Evolutionary conservation across 2,797 vertebrate genomes (phyloP).

Genomic region (Morus bassanus): DNA sequence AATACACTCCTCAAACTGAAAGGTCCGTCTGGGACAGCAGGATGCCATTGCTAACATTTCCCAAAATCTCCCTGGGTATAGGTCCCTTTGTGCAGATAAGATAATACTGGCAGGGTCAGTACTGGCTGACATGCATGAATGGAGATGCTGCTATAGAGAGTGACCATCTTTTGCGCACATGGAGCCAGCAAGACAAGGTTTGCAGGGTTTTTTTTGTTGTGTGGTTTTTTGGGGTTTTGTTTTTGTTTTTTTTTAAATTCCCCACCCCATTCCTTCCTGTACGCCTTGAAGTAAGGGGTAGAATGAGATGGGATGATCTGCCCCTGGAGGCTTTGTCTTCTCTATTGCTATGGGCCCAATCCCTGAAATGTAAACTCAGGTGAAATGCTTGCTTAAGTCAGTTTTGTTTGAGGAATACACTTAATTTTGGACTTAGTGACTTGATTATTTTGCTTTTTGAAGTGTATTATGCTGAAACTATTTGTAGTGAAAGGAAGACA

Average conservation of each 20-base stretch:
- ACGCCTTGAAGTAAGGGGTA: background rate
- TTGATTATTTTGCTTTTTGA: slow-evolving; percentile 51
- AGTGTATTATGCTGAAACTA: slow-evolving; percentile 44
- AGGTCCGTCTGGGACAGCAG: background rate
- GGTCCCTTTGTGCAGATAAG: background rate
- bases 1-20: background rate
- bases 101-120: background rate
- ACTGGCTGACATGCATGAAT: background rate
- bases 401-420: background rate
- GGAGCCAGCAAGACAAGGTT: background rate
- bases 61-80: background rate
- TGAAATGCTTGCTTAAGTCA: background rate
- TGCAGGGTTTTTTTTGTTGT: background rate
- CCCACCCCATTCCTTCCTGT: background rate
- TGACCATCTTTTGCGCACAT: background rate
- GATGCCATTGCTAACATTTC: background rate
- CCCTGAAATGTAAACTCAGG: slow-evolving; percentile 1
- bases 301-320: background rate
- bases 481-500: slow-evolving; percentile 23
- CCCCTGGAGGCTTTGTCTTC: background rate
- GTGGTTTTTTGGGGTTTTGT: background rate
- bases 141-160: background rate
- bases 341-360: background rate
- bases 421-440: slow-evolving; percentile 16
- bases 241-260: too few species aligned